These are phyloP conservation scores for Anas georgica DNA, from an alignment of 2,797 vertebrate genomes.

Conservation along the genomic window DNA sequence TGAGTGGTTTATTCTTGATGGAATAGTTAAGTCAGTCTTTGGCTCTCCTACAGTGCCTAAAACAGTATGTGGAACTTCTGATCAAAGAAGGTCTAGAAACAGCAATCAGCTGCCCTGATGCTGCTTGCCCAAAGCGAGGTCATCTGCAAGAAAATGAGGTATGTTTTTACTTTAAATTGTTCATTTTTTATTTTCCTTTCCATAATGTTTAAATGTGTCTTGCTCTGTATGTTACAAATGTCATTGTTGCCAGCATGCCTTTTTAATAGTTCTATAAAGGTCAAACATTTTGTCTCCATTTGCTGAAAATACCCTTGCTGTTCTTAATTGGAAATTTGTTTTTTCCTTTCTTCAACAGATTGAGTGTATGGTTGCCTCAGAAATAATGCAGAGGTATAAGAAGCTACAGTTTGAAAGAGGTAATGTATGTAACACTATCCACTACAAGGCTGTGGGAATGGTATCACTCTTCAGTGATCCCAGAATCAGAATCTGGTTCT, in stretches of 20 bases:
- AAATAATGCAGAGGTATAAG: slow-evolving; percentile 97
- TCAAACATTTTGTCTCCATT: neutral
- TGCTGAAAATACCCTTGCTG: neutral
- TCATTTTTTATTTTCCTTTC: neutral
- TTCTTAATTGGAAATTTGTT: neutral
- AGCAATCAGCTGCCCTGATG: slow-evolving; percentile 96
- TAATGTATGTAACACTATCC: slow-evolving; percentile 48
- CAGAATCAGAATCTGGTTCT: neutral
- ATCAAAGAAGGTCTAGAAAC: slow-evolving; percentile 98
- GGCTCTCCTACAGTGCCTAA: slow-evolving; percentile 88
- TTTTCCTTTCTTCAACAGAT: slow-evolving; percentile 82
- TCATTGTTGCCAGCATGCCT: neutral
- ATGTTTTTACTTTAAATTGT: neutral
- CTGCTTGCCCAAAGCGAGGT: slow-evolving; percentile 93
- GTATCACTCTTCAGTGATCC: neutral
- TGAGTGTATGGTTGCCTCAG: slow-evolving; percentile 95
- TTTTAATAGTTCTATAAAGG: neutral
- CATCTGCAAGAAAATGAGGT: slow-evolving; percentile 96
- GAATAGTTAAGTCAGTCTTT: neutral
- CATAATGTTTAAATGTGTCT: neutral
- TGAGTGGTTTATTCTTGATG: neutral
- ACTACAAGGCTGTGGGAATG: neutral
- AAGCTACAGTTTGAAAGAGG: slow-evolving; percentile 98
- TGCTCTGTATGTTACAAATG: neutral
- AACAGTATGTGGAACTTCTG: slow-evolving; percentile 97